phyloP scores from a whole-genome alignment of 2,888 invertebrate species.

The Panopea generosa region DNA sequence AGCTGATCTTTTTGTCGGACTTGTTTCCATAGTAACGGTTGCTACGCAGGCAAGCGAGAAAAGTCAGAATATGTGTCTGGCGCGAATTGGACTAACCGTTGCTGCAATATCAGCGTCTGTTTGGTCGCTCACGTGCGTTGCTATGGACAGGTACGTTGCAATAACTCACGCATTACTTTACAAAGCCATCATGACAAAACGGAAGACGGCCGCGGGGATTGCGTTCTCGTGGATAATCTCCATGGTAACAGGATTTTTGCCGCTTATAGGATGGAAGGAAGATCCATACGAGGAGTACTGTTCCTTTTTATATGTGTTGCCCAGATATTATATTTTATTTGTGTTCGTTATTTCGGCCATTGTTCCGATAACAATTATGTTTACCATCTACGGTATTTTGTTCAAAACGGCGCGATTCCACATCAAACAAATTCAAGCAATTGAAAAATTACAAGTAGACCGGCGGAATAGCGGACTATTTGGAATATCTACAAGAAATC shows the following conservation, averaged over 20 bases:
- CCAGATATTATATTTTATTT: conserved; percentile 65
- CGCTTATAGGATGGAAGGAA: conserved; percentile 75
- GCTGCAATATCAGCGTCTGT: conserved; percentile 67
- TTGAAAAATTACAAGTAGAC: conserved; percentile 61
- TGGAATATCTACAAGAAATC: conserved; percentile 65
- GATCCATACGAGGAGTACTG: conserved; percentile 65
- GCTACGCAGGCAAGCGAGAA: conserved; percentile 62
- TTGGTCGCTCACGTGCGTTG: conserved; percentile 72
- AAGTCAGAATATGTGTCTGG: conserved; percentile 63
- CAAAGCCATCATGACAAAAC: conserved; percentile 65
- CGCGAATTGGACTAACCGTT: conserved; percentile 69
- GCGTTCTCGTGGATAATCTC: conserved; percentile 67
- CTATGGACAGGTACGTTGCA: conserved; percentile 76
- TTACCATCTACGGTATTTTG: conserved; percentile 64
- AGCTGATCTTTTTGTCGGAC: conserved; percentile 73
- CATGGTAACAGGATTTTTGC: conserved; percentile 70
- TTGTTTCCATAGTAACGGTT: conserved; percentile 69
- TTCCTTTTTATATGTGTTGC: conserved; percentile 70
- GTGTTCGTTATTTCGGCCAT: conserved; percentile 59
- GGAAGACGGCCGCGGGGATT: conserved; percentile 60
- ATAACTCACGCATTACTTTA: conserved; percentile 73
- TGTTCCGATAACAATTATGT: conserved; percentile 69
- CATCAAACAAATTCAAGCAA: conserved; percentile 69
- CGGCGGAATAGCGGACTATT: conserved; percentile 50
- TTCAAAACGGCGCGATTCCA: conserved; percentile 69